Evolutionary conservation across 2,113 vertebrate genomes (phyloP).

Genomic region (Astatoreochromis straeleni): DNA sequence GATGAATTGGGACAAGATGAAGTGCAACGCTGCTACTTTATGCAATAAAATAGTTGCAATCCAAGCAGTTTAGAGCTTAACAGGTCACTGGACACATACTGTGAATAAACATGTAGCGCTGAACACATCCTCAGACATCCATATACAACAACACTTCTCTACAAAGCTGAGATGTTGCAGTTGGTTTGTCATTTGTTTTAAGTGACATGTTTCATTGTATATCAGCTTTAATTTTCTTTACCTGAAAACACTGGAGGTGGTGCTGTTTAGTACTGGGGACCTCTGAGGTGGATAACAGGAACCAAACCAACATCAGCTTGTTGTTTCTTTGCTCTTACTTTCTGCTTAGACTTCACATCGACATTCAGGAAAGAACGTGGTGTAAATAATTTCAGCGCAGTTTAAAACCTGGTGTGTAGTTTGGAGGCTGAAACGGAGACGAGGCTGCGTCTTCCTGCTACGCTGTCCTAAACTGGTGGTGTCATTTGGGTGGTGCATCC

Average conservation of each 20-base stretch:
- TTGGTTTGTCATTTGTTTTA: neutral
- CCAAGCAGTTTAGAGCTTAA: neutral
- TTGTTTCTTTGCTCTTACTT: neutral
- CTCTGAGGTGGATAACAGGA: neutral
- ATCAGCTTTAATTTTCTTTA: neutral
- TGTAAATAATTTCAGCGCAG: neutral
- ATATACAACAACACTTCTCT: neutral
- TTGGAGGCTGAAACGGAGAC: neutral
- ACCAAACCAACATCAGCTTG: neutral
- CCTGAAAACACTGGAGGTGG: neutral
- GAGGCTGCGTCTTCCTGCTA: neutral
- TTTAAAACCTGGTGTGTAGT: neutral
- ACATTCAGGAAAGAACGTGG: neutral
- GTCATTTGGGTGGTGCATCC: neutral
- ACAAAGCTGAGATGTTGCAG: neutral
- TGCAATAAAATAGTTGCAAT: neutral
- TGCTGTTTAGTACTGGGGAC: neutral
- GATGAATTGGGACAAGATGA: neutral
- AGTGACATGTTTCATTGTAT: neutral
- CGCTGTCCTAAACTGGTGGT: neutral
- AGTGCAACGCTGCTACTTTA: neutral
- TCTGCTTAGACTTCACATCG: neutral
- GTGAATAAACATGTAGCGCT: neutral
- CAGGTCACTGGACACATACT: neutral
- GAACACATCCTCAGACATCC: neutral